Evolutionary conservation across 2,888 invertebrate genomes (phyloP), one percentile per base, ranked within the genome.

Genomic region (Sussaba pulchella): DNA sequence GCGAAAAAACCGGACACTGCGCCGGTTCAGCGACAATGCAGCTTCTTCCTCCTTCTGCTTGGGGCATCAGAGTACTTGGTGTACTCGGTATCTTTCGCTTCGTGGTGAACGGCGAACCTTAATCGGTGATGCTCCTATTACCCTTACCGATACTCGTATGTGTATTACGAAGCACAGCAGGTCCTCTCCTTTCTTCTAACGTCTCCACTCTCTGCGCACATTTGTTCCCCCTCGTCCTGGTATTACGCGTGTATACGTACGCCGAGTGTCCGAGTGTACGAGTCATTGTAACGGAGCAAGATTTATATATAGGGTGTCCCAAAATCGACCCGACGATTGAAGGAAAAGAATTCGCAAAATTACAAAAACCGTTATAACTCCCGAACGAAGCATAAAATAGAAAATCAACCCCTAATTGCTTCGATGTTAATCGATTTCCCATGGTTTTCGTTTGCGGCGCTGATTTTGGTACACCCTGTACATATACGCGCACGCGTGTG

Each of bases 121-220:
- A 87, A 88, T 88, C 86, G 87, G 84, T 74, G 72, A 69, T 82
- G 76, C 84, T 84, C 84, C 84, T 86, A 86, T 87, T 85, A 87
- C 75, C n/a, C n/a, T 74, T 43, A 45, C 41, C 17, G 19, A 54
- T 66, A 26, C 39, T 39, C 21, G 52, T 54, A 26, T 69, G 43
- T 66, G 57, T 57, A 45, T 69, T 59, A 59, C 75, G 70, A 59
- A 50, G 70, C 45, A 50, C 39, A 50, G 36, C 54, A 63, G 59
- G 64, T 59, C 50, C 70, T 78, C 54, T 39, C 54, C 31, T 75
- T 70, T 78, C 74, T 66, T 52, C 26, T 75, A 75, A 50, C 12
- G 24, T 69, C 61, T 41, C 43, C 61, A 66, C 79, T 76, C 59
- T 71, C 73, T 19, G 45, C 41, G 31, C 57, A 14, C 39, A 67